Evolutionary conservation across 2,888 invertebrate genomes (phyloP).

Genomic region (Himalopsyche japonica): DNA sequence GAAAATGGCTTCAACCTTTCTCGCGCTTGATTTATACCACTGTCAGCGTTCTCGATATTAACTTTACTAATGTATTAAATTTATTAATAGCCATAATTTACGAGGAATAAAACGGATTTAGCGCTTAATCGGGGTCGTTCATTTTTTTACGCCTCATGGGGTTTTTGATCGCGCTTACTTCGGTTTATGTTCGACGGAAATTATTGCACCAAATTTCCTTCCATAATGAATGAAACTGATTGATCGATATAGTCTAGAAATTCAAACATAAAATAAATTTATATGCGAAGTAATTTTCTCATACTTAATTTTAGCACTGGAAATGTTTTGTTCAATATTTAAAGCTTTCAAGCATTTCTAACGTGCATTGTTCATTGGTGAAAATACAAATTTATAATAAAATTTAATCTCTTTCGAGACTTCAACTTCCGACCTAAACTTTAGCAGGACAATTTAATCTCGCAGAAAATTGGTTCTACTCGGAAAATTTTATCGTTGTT

Average conservation of each 20-base stretch:
- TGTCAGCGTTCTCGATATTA: slow-evolving; percentile 25
- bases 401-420: not conserved
- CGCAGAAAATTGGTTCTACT: not conserved
- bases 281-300: too few relatives aligned
- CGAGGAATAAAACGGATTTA: slow-evolving; percentile 16
- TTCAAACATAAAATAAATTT: too few relatives aligned
- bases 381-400: too few relatives aligned
- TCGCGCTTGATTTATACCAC: slow-evolving; percentile 28
- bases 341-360: too few relatives aligned
- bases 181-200: not conserved
- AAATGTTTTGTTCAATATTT: too few relatives aligned
- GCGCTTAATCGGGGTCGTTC: not conserved
- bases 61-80: slow-evolving; percentile 37
- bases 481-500: not conserved
- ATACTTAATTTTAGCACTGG: too few relatives aligned
- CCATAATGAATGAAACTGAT: too few relatives aligned
- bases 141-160: not conserved
- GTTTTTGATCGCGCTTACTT: not conserved
- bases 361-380: too few relatives aligned
- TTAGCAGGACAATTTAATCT: not conserved
- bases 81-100: slow-evolving; percentile 36
- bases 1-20: not conserved
- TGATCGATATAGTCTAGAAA: too few relatives aligned
- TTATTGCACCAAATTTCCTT: too few relatives aligned
- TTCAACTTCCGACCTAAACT: not conserved